Evolutionary conservation across 2,797 vertebrate genomes (phyloP), one percentile per base, ranked within the genome.

Genomic region (Lemur catta): DNA sequence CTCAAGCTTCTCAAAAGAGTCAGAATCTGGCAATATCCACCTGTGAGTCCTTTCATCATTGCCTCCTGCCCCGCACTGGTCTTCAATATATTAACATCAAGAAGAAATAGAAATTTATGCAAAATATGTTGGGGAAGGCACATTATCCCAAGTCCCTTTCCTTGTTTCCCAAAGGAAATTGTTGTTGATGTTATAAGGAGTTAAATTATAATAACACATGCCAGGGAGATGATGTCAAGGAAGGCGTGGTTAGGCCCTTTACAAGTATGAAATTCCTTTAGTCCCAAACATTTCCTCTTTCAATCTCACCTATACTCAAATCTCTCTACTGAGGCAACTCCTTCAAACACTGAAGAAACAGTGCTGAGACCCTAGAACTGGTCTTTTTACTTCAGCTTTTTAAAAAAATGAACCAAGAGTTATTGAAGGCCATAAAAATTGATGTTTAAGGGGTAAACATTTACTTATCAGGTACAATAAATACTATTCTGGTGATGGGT

Each of bases 191-290:
- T 95, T 93, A 82, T 59, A 93, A 97, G 71, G 94, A 94, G 94
- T 96, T 97, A 97, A 97, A 94, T 94, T 94, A 93, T 92, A 96
- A 96, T 87, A 97, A 92, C 90, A 96, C 96, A 96, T 97, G 96
- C 97, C 97, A 95, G 91, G 72, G 95, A 55, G 94, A 94, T 97
- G 97, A 98, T 84, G 96, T 97, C 97, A 97, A 78, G 67, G 95
- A 75, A 96, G 97, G 97, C 41, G 82, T 93, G 93, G 96, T 69
- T 78, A 97, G 93, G 75, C 88, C 69, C 38, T 96, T 94, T 76
- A 85, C 93, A 89, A 91, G 93, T 74, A 65, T 95, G 82, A 91
- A 92, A 97, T 97, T 94, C 95, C 94, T 97, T 93, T 72, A 76
- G 69, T 89, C 80, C 75, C 72, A 91, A 91, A 93, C 69, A 88